These are phyloP conservation scores for Acrobasis consociella DNA, from an alignment of 2,888 invertebrate genomes.

Conservation along the genomic window DNA sequence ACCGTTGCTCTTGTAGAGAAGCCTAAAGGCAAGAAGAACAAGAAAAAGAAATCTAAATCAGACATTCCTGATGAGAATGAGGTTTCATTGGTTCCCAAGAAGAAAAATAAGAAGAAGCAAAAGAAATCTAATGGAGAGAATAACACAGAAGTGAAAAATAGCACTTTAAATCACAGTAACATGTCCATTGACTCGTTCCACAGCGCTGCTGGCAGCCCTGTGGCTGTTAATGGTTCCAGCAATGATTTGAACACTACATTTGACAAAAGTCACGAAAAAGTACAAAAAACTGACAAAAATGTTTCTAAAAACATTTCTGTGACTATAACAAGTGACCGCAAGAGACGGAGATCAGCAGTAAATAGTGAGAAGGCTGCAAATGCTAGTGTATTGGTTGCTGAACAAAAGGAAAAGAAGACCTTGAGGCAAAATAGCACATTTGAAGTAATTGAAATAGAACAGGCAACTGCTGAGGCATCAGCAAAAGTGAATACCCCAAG, in stretches of 20 bases:
- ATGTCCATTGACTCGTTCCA: conserved; percentile 64
- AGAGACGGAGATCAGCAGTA: neutral
- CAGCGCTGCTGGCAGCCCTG: conserved; percentile 69
- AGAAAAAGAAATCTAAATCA: conserved; percentile 38
- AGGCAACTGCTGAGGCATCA: neutral
- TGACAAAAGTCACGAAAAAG: conserved; percentile 25
- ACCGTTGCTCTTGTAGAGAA: conserved; percentile 34
- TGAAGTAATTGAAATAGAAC: neutral
- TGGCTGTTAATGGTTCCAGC: conserved; percentile 19
- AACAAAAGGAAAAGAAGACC: neutral
- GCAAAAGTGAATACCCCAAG: neutral
- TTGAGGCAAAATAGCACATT: neutral
- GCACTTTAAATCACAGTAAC: conserved; percentile 42
- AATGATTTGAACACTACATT: conserved; percentile 29
- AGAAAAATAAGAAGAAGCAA: conserved; percentile 52
- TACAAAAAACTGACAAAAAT: neutral
- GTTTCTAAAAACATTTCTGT: neutral
- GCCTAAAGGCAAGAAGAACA: conserved; percentile 40
- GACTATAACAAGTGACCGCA: neutral
- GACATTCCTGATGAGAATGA: conserved; percentile 29
- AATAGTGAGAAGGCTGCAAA: neutral
- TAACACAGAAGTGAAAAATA: conserved; percentile 31
- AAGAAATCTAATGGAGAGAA: conserved; percentile 45
- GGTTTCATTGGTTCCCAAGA: conserved; percentile 32
- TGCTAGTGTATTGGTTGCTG: neutral